A percentile compares a stretch with the other conserved stretches of the same genome.
Evolutionary conservation across 2,888 invertebrate species (phyloP).

Genomic region (Mimachlamys varia): DNA sequence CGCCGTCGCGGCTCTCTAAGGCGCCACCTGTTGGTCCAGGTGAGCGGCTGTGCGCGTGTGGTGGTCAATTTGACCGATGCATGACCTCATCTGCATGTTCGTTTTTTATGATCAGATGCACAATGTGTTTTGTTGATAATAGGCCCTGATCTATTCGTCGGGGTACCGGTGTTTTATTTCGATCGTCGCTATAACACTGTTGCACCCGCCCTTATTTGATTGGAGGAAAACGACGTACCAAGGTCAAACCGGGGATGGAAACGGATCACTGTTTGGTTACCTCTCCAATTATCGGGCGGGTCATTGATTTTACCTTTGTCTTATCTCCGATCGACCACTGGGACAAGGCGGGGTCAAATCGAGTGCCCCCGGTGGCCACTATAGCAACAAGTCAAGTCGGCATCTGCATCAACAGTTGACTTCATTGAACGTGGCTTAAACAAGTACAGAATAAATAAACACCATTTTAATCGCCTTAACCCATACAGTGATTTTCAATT

Average conservation of each 20-base stretch:
- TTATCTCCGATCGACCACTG: background rate
- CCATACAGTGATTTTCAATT: background rate
- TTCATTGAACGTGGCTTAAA: background rate
- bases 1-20: background rate
- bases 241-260: background rate
- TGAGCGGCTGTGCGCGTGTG: constrained; percentile 17
- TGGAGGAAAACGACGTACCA: background rate
- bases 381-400: constrained; percentile 29
- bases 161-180: constrained; percentile 20
- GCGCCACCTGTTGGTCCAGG: constrained; percentile 34
- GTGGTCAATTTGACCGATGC: constrained; percentile 32
- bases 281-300: constrained; percentile 28
- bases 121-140: constrained; percentile 21
- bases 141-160: background rate
- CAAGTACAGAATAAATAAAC: background rate
- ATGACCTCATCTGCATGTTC: constrained; percentile 16
- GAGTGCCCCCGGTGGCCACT: background rate
- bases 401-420: constrained; percentile 6
- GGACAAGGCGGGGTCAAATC: constrained; percentile 29
- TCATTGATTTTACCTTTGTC: constrained; percentile 36
- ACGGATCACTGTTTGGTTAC: background rate
- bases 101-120: constrained; percentile 32
- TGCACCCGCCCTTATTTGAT: constrained; percentile 13
- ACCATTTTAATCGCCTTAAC: background rate
- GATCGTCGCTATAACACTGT: background rate